Evolutionary conservation across 2,797 vertebrate genomes (phyloP).

Genomic region (Leptodactylus fallax): DNA sequence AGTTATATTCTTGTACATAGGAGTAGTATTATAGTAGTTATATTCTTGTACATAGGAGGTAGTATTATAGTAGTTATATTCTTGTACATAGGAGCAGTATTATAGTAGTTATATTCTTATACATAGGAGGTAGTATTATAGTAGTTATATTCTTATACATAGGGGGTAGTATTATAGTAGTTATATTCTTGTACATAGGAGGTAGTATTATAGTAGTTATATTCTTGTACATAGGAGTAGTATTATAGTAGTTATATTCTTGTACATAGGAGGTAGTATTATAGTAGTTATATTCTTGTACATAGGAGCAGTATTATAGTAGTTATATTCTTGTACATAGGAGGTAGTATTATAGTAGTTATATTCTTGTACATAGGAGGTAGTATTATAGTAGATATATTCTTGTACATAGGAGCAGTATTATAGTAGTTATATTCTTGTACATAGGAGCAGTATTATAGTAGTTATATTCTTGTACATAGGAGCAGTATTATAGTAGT

Average conservation of each 20-base stretch:
- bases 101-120: conserved; percentile 15
- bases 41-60: background rate
- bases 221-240: background rate
- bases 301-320: background rate
- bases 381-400: no score
- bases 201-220: conserved; percentile 15
- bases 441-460: background rate
- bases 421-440: conserved; percentile 8
- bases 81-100: background rate
- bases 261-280: background rate
- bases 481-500: conserved; percentile 2
- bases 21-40: background rate
- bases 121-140: conserved; percentile 2
- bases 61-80: conserved; percentile 5
- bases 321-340: background rate
- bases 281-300: background rate
- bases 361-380: background rate
- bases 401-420: background rate
- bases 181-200: conserved; percentile 3
- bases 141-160: conserved; percentile 2
- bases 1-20: conserved; percentile 5
- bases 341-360: background rate
- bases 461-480: conserved; percentile 11
- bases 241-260: conserved; percentile 6
- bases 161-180: conserved; percentile 1